These are phyloP conservation scores for Leptodactylus fuscus DNA, from an alignment of 2,113 vertebrate genomes.

Conservation along the genomic window DNA sequence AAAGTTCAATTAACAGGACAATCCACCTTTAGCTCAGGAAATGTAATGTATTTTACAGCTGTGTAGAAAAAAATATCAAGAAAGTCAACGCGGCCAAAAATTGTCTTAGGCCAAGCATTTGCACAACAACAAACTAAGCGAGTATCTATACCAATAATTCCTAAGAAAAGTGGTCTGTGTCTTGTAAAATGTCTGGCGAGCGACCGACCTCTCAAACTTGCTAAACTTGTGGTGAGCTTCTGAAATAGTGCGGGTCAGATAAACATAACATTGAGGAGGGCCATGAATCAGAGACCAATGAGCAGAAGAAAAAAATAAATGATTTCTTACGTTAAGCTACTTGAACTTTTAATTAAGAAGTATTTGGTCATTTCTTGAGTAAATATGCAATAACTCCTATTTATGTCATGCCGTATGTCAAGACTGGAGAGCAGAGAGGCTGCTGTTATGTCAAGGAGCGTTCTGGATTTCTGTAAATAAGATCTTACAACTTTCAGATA, in stretches of 20 bases:
- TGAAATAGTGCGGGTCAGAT: conserved; percentile 47
- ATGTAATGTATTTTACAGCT: conserved; percentile 52
- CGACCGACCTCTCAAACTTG: conserved; percentile 37
- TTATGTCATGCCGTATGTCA: background rate
- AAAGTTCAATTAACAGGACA: conserved; percentile 45
- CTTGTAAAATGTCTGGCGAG: conserved; percentile 55
- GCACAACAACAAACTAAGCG: conserved; percentile 41
- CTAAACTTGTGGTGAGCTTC: conserved; percentile 51
- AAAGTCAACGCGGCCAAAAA: conserved; percentile 27
- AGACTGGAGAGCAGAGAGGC: background rate
- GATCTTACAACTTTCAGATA: background rate
- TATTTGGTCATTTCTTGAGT: background rate
- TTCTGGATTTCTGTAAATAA: background rate
- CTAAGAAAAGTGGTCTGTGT: conserved; percentile 44
- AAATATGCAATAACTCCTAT: background rate
- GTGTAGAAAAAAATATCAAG: conserved; percentile 6
- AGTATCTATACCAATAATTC: conserved; percentile 53
- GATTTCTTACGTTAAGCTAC: conserved; percentile 19
- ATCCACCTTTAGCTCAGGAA: conserved; percentile 15
- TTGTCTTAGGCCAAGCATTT: conserved; percentile 39
- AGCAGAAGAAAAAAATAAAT: conserved; percentile 21
- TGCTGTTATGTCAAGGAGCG: background rate
- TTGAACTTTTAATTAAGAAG: conserved; percentile 31
- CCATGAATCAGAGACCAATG: conserved; percentile 33
- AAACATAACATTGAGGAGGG: conserved; percentile 35